Evolutionary conservation across 2,888 invertebrate genomes (phyloP).

Genomic region (Apamea monoglypha): DNA sequence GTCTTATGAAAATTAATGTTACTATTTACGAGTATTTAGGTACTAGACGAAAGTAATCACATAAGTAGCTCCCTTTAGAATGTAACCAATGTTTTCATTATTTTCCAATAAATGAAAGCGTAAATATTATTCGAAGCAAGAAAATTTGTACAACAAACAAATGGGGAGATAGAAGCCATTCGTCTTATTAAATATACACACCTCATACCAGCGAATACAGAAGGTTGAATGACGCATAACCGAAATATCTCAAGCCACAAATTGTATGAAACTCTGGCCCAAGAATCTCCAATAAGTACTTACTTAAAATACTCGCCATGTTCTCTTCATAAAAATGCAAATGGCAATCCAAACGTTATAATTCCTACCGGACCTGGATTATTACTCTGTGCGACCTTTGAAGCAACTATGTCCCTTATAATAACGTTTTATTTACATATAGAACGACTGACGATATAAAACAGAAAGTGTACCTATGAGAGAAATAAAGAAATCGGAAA

Average conservation of each 20-base stretch:
- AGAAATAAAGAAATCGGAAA: background rate
- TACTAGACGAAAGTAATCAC: background rate
- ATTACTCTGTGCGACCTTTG: conserved; percentile 46
- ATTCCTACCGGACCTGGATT: conserved; percentile 51
- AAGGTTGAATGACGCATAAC: conserved; percentile 43
- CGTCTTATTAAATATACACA: conserved; percentile 24
- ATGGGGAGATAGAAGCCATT: conserved; percentile 1
- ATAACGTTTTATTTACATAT: conserved; percentile 57
- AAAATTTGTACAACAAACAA: background rate
- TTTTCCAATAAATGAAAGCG: background rate
- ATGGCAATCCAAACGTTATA: conserved; percentile 58
- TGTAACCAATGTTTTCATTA: background rate
- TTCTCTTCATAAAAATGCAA: conserved; percentile 68
- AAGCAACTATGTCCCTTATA: conserved; percentile 28
- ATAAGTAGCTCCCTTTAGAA: background rate
- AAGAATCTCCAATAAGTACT: conserved; percentile 61
- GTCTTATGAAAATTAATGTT: background rate
- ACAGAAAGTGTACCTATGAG: conserved; percentile 1
- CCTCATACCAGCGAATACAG: conserved; percentile 16
- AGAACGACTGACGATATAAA: conserved; percentile 40
- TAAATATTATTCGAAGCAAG: background rate
- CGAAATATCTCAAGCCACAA: conserved; percentile 53
- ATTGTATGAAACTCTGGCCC: conserved; percentile 56
- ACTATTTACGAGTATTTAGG: background rate
- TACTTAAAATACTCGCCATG: conserved; percentile 61